Evolutionary conservation across 30 jellyfish, hydroid and myxozoan species (phyloP), one percentile per base, ranked within the genome.

Genomic region (Mastigias papua): DNA sequence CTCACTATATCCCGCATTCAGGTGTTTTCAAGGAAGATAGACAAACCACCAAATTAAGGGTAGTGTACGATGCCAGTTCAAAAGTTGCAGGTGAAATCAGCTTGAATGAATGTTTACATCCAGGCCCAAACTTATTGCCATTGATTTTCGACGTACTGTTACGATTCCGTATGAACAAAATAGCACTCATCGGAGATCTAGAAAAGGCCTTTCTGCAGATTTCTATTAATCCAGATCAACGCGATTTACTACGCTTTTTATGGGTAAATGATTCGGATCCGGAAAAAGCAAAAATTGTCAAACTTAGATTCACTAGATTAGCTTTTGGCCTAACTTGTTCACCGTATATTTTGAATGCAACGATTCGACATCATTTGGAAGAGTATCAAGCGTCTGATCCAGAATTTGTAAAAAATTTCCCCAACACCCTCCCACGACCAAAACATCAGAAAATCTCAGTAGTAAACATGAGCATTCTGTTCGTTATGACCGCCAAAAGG

Each of bases 261-360:
- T 74, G 86, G 86, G 48, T 74, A 28, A 26, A 74, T 7, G 86
- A 74, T 48, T 27, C 86, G 11, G 35, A 74, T n/a, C 48, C 50
- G 21, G 86, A 74, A 10, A 34, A 63, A 16, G 48, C 69, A 25
- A 74, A 69, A 49, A 31, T 69, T 8, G 32, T 76, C 19, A 34
- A 71, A 29, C 62, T 48, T 46, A 22, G 86, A 22, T 86, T 74
- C 58, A 34, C 78, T 33, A 19, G 95, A 57, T 76, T 71, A 10
- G 91, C 61, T 4, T 73, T 86, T 48, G 91, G 95, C 30, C 75
- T 86, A 32, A 58, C 91, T 30, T 33, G 91, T 61, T 67, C 83
- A 4, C 86, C 78, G 37, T 82, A 30, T 34, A 67, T 82, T 19
- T 67, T 69, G 33, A 82, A 82, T 49, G 87, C 72, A 17, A n/a